These are phyloP conservation scores for Erebia ligea DNA, from an alignment of 2,888 invertebrate genomes.

Conservation along the genomic window DNA sequence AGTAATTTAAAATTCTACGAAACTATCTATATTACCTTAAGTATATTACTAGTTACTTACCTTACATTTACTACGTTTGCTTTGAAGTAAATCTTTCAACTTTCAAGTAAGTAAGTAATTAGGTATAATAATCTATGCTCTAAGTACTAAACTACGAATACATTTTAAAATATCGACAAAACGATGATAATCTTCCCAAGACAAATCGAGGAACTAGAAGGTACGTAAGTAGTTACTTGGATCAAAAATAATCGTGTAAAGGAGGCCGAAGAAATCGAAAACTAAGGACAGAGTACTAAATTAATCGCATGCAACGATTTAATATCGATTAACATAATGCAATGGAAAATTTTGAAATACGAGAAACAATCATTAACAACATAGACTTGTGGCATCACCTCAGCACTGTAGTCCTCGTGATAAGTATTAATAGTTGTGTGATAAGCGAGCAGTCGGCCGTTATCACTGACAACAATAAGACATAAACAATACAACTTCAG, in stretches of 20 bases:
- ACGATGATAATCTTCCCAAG: too few relatives aligned
- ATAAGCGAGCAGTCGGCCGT: conserved; percentile 60
- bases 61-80: too few relatives aligned
- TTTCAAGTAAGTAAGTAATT: too few relatives aligned
- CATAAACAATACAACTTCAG: conserved; percentile 53
- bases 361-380: conserved; percentile 33
- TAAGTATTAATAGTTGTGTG: conserved; percentile 65
- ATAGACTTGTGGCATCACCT: conserved; percentile 40
- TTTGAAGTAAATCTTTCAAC: too few relatives aligned
- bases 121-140: too few relatives aligned
- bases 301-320: background rate
- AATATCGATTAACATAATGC: background rate
- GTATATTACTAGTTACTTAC: too few relatives aligned
- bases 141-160: too few relatives aligned
- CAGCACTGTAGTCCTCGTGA: conserved; percentile 47
- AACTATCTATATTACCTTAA: too few relatives aligned
- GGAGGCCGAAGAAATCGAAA: background rate
- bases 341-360: conserved; percentile 37
- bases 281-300: background rate
- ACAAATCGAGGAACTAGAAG: too few relatives aligned
- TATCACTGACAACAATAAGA: conserved; percentile 72
- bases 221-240: too few relatives aligned
- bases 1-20: too few relatives aligned
- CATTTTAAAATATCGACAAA: too few relatives aligned
- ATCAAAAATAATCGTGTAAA: background rate